Percentiles rank a stretch among this genome's conserved stretches.
These are phyloP conservation scores for Astropecten irregularis DNA, from an alignment of 53 echinoderm and acorn worm species.

Conservation along the genomic window DNA sequence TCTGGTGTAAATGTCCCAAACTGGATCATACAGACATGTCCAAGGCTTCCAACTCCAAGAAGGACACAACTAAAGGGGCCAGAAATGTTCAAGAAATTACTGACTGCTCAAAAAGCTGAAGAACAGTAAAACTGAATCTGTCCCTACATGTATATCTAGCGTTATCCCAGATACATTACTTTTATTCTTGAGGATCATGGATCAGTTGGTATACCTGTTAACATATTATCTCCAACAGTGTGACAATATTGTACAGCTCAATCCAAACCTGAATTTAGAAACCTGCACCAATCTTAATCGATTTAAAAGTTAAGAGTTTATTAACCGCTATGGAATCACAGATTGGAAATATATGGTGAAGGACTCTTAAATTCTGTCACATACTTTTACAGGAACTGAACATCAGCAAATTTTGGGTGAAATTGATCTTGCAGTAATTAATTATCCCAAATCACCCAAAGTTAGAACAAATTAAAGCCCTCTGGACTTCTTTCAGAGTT, in stretches of 20 bases:
- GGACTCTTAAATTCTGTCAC: constrained; percentile 19
- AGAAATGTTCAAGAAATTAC: constrained; percentile 56
- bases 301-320: constrained; percentile 52
- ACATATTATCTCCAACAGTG: constrained; percentile 35
- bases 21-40: constrained; percentile 34
- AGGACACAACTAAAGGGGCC: constrained; percentile 49
- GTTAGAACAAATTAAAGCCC: constrained; percentile 7
- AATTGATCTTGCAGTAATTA: neutral
- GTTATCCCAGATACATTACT: constrained; percentile 36
- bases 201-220: constrained; percentile 66
- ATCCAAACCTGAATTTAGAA: constrained; percentile 7
- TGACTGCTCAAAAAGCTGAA: constrained; percentile 34
- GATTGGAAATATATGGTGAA: constrained; percentile 31
- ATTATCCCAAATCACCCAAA: constrained; percentile 28
- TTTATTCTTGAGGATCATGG: constrained; percentile 65
- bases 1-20: constrained; percentile 73
- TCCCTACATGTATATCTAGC: constrained; percentile 30
- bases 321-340: constrained; percentile 22
- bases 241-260: constrained; percentile 47
- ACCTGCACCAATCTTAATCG: constrained; percentile 24
- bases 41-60: constrained; percentile 67
- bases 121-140: constrained; percentile 40
- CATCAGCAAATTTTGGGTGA: constrained; percentile 4
- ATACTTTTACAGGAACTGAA: constrained; percentile 33
- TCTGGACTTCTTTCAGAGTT: constrained; percentile 27